Conservation (phyloP, 2,113 vertebrate genomes). For the Paralichthys olivaceus region DNA sequence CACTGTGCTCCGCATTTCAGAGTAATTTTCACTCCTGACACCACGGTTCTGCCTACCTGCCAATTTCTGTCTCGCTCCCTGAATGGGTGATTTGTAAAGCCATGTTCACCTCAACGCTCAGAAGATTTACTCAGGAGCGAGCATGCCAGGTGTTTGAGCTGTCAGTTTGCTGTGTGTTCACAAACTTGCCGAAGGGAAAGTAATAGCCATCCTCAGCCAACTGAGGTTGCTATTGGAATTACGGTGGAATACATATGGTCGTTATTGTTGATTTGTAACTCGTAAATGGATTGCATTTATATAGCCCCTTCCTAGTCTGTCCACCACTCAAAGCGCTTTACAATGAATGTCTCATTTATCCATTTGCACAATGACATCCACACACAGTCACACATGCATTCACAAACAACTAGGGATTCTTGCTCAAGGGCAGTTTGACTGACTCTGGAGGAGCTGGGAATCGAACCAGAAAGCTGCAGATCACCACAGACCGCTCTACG, state of each 20-base stretch:
- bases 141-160: conserved; percentile 77
- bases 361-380: background rate
- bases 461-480: background rate
- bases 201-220: conserved; percentile 60
- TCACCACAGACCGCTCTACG: background rate
- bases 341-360: background rate
- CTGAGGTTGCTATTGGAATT: conserved; percentile 35
- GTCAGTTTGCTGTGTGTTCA: conserved; percentile 71
- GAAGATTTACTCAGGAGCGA: conserved; percentile 74
- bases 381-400: background rate
- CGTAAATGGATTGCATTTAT: background rate
- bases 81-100: conserved; percentile 82
- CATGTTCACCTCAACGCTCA: conserved; percentile 77
- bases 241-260: conserved; percentile 9
- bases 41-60: conserved; percentile 76
- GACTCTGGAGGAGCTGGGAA: background rate
- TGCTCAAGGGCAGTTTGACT: background rate
- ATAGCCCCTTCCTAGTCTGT: background rate
- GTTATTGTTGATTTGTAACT: conserved; percentile 35
- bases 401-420: background rate
- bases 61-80: conserved; percentile 78
- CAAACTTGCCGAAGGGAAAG: conserved; percentile 72
- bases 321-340: background rate
- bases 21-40: conserved; percentile 80
- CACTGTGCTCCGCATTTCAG: conserved; percentile 71